Conservation (phyloP, 1,140 invertebrate genomes). For the Drosophila triauraria region DNA sequence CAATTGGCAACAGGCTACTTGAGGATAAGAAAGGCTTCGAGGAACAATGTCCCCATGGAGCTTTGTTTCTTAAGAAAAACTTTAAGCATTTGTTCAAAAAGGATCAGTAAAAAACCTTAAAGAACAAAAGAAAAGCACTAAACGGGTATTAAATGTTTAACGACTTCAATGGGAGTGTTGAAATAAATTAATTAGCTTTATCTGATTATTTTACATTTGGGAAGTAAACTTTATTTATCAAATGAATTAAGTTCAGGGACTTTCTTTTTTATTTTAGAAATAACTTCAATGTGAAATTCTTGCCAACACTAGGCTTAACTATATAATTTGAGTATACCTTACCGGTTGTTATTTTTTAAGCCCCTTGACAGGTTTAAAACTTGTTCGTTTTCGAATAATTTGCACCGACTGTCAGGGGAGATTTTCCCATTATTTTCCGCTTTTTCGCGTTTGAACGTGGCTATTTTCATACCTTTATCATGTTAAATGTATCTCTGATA, state of each 20-base stretch:
- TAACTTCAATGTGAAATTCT: neutral
- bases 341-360: neutral
- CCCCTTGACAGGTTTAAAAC: slow-evolving; percentile 7
- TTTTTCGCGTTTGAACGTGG: slow-evolving; percentile 9
- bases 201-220: neutral
- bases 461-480: slow-evolving; percentile 50
- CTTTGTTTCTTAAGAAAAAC: slow-evolving; percentile 14
- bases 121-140: slow-evolving; percentile 11
- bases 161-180: neutral
- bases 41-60: slow-evolving; percentile 27
- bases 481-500: slow-evolving; percentile 63
- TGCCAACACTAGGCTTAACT: neutral
- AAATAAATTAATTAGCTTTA: neutral
- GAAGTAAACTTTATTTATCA: neutral
- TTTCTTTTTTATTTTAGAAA: neutral
- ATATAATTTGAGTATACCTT: neutral
- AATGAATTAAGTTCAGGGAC: neutral
- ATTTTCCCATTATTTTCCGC: slow-evolving; percentile 3
- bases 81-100: slow-evolving; percentile 4
- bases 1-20: slow-evolving; percentile 70
- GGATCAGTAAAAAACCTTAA: neutral
- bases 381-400: slow-evolving; percentile 3
- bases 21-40: slow-evolving; percentile 11
- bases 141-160: slow-evolving; percentile 1
- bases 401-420: slow-evolving; percentile 24